Conservation (phyloP, 2,888 invertebrate species). For the Pediacus dermestoides region DNA sequence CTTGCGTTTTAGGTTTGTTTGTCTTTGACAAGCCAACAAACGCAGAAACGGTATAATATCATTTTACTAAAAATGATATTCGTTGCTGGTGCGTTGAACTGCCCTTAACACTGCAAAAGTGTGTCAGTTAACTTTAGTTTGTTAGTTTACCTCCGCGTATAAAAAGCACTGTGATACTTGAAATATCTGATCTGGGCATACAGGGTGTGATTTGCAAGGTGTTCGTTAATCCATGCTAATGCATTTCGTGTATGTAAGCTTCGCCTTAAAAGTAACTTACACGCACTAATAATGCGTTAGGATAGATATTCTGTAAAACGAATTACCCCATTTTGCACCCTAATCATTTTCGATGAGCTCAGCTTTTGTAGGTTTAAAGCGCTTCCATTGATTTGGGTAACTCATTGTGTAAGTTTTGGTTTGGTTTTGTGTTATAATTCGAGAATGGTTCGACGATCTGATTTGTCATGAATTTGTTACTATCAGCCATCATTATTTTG, state of each 20-base stretch:
- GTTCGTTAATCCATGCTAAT: slow-evolving; percentile 42
- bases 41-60: no score
- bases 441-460: slow-evolving; percentile 44
- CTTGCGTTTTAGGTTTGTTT: no score
- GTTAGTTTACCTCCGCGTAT: no score
- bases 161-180: no score
- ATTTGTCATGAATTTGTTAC: slow-evolving; percentile 28
- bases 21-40: no score
- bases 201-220: slow-evolving; percentile 34
- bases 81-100: no score
- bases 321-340: slow-evolving; percentile 35
- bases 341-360: slow-evolving; percentile 40
- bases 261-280: slow-evolving; percentile 29
- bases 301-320: slow-evolving; percentile 47
- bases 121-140: no score
- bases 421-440: slow-evolving; percentile 24
- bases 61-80: no score
- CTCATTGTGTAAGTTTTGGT: neutral
- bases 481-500: slow-evolving; percentile 34
- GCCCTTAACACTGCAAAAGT: no score
- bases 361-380: no score
- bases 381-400: no score
- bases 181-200: slow-evolving; percentile 43
- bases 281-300: slow-evolving; percentile 33
- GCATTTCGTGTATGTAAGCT: slow-evolving; percentile 42